phyloP scores from a whole-genome alignment of 2,113 vertebrate species.

The Herpailurus yagouaroundi region DNA sequence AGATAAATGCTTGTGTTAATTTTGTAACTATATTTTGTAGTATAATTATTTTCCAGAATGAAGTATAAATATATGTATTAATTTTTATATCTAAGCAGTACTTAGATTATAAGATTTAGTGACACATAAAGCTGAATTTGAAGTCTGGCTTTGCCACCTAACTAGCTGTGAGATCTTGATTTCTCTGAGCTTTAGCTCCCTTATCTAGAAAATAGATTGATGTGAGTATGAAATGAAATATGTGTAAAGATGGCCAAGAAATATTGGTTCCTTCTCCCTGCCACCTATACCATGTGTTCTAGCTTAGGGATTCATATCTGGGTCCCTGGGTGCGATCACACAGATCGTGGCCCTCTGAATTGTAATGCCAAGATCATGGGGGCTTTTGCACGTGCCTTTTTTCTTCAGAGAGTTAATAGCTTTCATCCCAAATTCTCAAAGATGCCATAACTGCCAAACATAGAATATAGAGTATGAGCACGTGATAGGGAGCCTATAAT shows the following conservation, averaged over 20 bases:
- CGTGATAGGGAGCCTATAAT: background rate
- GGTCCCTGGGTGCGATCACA: background rate
- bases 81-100: background rate
- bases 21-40: background rate
- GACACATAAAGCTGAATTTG: background rate
- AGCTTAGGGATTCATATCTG: background rate
- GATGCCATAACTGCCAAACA: background rate
- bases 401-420: background rate
- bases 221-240: background rate
- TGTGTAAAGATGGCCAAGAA: background rate
- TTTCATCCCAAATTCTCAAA: background rate
- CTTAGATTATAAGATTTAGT: background rate
- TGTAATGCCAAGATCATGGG: background rate
- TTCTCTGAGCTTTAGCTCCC: background rate
- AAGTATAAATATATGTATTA: background rate
- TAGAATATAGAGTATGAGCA: background rate
- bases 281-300: background rate
- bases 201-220: background rate
- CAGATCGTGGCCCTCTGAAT: background rate
- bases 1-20: background rate
- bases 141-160: background rate
- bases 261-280: background rate
- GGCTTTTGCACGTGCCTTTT: background rate
- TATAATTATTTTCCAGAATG: background rate
- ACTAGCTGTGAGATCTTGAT: background rate